phyloP scores from a whole-genome alignment of 2,797 vertebrate genomes.

The Fistularia commersonii region DNA sequence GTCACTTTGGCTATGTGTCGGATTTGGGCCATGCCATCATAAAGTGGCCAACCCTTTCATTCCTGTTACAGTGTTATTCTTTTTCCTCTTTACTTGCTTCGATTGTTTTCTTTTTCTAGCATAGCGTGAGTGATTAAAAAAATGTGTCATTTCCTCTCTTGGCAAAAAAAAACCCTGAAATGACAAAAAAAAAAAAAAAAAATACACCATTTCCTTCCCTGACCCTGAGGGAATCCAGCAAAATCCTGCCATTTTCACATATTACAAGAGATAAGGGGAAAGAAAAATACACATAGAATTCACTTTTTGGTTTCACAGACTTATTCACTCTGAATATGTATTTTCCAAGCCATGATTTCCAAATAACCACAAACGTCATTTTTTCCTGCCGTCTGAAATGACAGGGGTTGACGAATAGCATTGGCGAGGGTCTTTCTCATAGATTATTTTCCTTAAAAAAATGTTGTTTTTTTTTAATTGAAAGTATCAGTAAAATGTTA shows the following conservation, averaged over 20 bases:
- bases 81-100: slow-evolving; percentile 17
- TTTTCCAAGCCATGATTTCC: too few species aligned
- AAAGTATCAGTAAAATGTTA: too few species aligned
- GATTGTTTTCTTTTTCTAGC: slow-evolving; percentile 44
- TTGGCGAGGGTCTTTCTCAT: too few species aligned
- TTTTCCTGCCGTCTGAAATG: too few species aligned
- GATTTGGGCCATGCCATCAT: slow-evolving; percentile 30
- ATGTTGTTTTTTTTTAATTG: too few species aligned
- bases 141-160: slow-evolving; percentile 37
- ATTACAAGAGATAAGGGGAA: slow-evolving; percentile 16
- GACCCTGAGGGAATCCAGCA: slow-evolving; percentile 5
- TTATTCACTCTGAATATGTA: too few species aligned
- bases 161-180: slow-evolving; percentile 1
- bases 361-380: too few species aligned
- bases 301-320: background rate
- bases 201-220: slow-evolving; percentile 38
- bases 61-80: slow-evolving; percentile 27
- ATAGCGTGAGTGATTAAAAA: slow-evolving; percentile 5
- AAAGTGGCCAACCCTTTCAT: slow-evolving; percentile 26
- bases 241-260: slow-evolving; percentile 3
- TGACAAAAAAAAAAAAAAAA: slow-evolving; percentile 9
- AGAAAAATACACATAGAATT: slow-evolving; percentile 10
- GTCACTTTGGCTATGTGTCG: slow-evolving; percentile 31
- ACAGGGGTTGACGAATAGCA: too few species aligned
- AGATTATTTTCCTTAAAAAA: too few species aligned